Percentiles rank a stretch among this genome's conserved stretches.
phyloP scores from a whole-genome alignment of 2,888 invertebrate species.

The Cybosia mesomella region DNA sequence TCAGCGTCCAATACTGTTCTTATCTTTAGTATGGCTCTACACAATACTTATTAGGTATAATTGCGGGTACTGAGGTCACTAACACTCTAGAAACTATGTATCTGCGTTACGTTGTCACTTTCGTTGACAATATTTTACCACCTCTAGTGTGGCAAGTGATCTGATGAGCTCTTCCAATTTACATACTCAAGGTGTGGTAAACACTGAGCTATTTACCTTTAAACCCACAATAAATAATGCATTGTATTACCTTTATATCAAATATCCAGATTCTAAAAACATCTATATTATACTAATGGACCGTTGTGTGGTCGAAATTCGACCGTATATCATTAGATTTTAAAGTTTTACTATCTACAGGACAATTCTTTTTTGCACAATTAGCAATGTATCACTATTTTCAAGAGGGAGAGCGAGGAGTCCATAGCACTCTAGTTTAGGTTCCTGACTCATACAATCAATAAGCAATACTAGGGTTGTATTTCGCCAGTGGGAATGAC shows the following conservation, averaged over 20 bases:
- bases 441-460: no score
- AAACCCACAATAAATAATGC: neutral
- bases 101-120: no score
- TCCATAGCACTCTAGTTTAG: no score
- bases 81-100: neutral
- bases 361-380: no score
- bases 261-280: neutral
- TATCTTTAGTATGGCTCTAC: neutral
- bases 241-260: neutral
- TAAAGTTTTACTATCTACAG: no score
- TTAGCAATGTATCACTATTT: no score
- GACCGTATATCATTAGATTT: neutral
- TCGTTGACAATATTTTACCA: no score
- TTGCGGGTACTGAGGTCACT: neutral
- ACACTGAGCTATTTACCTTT: neutral
- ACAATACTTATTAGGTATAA: neutral
- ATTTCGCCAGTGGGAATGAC: no score
- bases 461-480: no score
- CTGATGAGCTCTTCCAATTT: neutral
- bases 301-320: neutral
- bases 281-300: neutral
- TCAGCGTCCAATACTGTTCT: neutral
- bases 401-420: no score
- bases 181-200: neutral
- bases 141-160: neutral